Conservation (phyloP, 2,888 invertebrate genomes). For the Teleogryllus oceanicus region DNA sequence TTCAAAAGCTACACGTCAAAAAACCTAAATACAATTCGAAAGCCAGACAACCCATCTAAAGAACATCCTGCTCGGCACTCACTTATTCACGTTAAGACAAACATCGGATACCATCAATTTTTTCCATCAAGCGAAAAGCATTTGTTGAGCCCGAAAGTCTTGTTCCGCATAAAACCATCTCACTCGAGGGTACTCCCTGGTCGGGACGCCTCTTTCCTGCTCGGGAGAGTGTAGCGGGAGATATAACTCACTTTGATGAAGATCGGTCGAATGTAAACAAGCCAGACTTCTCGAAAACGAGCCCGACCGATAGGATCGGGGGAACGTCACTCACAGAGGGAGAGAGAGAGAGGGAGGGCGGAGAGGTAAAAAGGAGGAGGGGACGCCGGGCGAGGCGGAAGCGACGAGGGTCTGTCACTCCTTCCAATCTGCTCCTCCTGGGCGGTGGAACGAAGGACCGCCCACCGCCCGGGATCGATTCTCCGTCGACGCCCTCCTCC, state of each 20-base stretch:
- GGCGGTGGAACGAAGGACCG: background rate
- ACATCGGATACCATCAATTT: no score
- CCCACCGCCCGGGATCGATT: background rate
- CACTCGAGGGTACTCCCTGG: no score
- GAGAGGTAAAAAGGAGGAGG: background rate
- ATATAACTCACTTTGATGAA: slow-evolving; percentile 10
- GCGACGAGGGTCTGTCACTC: background rate
- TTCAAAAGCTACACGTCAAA: no score
- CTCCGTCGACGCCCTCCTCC: background rate
- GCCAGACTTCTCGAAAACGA: slow-evolving; percentile 2
- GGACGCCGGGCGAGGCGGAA: background rate
- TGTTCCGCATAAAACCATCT: no score
- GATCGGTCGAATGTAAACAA: slow-evolving; percentile 18
- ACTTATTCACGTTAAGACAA: no score
- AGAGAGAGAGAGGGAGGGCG: background rate
- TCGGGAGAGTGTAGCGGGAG: background rate
- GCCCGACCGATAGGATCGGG: background rate
- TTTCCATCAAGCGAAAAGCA: no score
- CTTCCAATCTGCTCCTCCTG: background rate
- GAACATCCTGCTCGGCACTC: no score
- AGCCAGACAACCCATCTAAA: no score
- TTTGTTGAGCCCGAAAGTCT: no score
- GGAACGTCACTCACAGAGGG: background rate
- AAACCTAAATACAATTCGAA: no score
- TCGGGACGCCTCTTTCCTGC: no score